Base-by-base conservation (phyloP, 2,113 vertebrate genomes). In the Ceuthmochares aereus region DNA sequence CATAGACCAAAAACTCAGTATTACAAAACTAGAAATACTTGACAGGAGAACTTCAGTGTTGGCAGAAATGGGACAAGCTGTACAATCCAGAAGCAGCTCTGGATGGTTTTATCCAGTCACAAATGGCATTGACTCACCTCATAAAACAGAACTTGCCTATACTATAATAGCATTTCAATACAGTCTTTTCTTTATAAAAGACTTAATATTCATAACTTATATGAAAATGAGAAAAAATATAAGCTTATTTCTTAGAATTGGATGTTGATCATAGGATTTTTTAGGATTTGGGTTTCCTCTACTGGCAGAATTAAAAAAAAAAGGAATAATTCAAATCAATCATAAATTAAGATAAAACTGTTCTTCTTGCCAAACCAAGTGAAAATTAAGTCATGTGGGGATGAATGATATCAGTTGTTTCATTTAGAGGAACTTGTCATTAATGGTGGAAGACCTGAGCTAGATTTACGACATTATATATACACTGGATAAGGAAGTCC, bases 401-500 rank as follows among this genome's bases (percentile, higher is more conserved):
- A 21, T 7, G 75, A 89, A 37, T 14, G 42, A 14, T 12, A 56
- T 5, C 0, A 1, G 9, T 9, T 4, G 7, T 56, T 79, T 75
- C 17, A 52, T 62, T 62, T 34, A 75, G 51, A 89, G 8, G 10
- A 83, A 27, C 10, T 75, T 37, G 2, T 47, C 22, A 7, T 2
- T 27, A 32, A 13, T 1, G 2, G 11, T 25, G 9, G 47, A 70
- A 89, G n/a, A 42, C 8, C 14, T 12, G 16, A 66, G 22, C 12
- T 64, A 21, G 42, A 54, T 59, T 54, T 20, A 5, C 19, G 54
- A 13, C 40, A 17, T 13, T 7, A 22, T 6, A 30, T 1, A 27
- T 0, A 3, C 8, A 21, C 14, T 18, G 22, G 10, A n/a, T 5
- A 47, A 14, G 13, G 70, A 18, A 42, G 14, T 14, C 5, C 6